phyloP scores from a whole-genome alignment of 1,140 invertebrate genomes.

The Achatina immaculata region DNA sequence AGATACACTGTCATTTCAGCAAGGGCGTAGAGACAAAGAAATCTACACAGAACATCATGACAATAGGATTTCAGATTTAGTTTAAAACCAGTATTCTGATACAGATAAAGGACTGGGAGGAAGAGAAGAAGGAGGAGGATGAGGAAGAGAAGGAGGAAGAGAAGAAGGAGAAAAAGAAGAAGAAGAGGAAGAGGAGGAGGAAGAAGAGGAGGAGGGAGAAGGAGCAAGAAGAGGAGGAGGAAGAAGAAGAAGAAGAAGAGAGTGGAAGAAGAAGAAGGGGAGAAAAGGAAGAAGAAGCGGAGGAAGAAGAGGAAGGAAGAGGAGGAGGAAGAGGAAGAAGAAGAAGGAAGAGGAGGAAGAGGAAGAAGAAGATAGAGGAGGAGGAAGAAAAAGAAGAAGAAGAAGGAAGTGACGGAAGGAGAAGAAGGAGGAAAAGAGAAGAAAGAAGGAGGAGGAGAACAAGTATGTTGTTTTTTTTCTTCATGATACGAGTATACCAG shows the following conservation, averaged over 20 bases:
- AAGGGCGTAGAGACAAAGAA: background rate
- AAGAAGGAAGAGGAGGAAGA: background rate
- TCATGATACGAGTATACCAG: no score
- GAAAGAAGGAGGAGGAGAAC: background rate
- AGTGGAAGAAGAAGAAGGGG: no score
- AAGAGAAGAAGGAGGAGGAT: no score
- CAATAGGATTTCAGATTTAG: background rate
- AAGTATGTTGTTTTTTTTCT: no score
- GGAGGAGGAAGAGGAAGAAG: constrained; percentile 10
- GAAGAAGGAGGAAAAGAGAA: no score
- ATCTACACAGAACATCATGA: background rate
- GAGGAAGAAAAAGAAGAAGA: background rate
- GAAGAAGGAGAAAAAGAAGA: constrained; percentile 38
- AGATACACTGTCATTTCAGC: no score
- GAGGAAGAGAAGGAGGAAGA: constrained; percentile 10
- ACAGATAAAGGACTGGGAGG: background rate
- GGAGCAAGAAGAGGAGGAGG: constrained; percentile 1
- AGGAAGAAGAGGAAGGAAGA: no score
- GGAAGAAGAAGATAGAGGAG: constrained; percentile 4
- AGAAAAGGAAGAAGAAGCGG: no score
- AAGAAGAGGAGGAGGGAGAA: constrained; percentile 18
- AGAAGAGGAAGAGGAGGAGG: constrained; percentile 38
- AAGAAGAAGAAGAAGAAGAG: background rate
- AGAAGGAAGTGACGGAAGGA: no score
- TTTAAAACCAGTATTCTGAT: background rate